A percentile compares a stretch with the other conserved stretches of the same genome.
Evolutionary conservation across 2,888 invertebrate species (phyloP).

Genomic region (Aproaerema taeniolella): DNA sequence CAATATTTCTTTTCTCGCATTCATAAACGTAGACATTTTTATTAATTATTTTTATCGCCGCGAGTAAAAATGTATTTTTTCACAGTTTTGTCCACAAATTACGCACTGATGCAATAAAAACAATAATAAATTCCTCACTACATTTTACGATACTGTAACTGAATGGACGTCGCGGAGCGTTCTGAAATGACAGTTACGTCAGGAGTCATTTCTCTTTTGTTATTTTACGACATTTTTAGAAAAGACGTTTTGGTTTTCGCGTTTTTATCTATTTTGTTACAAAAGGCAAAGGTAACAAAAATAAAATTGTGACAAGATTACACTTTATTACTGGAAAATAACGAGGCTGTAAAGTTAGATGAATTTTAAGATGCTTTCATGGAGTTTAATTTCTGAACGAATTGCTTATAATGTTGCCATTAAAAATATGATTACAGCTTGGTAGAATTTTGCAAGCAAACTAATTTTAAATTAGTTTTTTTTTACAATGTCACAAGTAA

Average conservation of each 20-base stretch:
- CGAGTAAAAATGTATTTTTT: slow-evolving; percentile 11
- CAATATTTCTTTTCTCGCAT: slow-evolving; percentile 69
- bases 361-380: no score
- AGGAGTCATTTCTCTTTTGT: slow-evolving; percentile 3
- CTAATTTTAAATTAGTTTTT: no score
- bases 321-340: no score
- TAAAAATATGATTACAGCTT: no score
- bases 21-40: slow-evolving; percentile 25
- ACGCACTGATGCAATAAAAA: slow-evolving; percentile 21
- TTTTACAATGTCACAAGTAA: no score
- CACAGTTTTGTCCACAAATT: slow-evolving; percentile 18
- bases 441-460: no score
- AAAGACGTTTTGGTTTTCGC: not conserved
- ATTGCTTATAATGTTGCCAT: no score
- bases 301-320: no score
- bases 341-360: no score
- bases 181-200: slow-evolving; percentile 9
- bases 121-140: slow-evolving; percentile 23
- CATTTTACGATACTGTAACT: slow-evolving; percentile 24
- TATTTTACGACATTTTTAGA: not conserved
- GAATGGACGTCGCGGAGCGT: slow-evolving; percentile 15
- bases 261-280: no score
- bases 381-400: no score
- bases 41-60: slow-evolving; percentile 9
- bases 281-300: not conserved